These are phyloP conservation scores for Mesaphorura yosii DNA, from an alignment of 1,140 invertebrate species.

Conservation along the genomic window DNA sequence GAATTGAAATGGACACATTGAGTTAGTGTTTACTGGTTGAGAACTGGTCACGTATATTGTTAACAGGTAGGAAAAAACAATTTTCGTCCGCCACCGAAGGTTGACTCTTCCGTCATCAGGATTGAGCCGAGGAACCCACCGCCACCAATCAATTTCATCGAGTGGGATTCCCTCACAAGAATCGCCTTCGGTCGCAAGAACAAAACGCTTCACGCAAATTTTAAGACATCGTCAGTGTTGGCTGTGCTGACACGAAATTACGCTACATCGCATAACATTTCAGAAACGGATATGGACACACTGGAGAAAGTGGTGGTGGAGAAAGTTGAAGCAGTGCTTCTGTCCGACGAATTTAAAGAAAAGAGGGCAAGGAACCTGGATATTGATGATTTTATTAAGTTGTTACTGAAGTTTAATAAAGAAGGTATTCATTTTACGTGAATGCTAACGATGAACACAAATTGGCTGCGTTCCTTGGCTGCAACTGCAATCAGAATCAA, in stretches of 20 bases:
- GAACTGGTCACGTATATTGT: conserved; percentile 1
- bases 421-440: conserved; percentile 80
- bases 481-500: too few relatives aligned
- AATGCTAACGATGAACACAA: too few relatives aligned
- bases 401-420: conserved; percentile 60
- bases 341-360: conserved; percentile 50
- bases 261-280: conserved; percentile 47
- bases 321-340: conserved; percentile 65
- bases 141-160: conserved; percentile 87
- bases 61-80: conserved; percentile 88
- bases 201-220: conserved; percentile 74
- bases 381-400: conserved; percentile 88
- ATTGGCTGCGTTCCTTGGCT: too few relatives aligned
- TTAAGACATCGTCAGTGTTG: conserved; percentile 71
- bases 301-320: conserved; percentile 32
- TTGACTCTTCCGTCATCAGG: conserved; percentile 96
- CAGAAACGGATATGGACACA: conserved; percentile 4
- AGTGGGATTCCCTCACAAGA: conserved; percentile 94
- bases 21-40: too few relatives aligned
- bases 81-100: conserved; percentile 94
- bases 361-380: conserved; percentile 88
- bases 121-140: conserved; percentile 94
- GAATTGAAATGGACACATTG: too few relatives aligned
- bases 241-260: conserved; percentile 87
- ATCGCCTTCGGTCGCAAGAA: conserved; percentile 94